Conservation (phyloP, 2,797 vertebrate species). For the Anguilla anguilla region DNA sequence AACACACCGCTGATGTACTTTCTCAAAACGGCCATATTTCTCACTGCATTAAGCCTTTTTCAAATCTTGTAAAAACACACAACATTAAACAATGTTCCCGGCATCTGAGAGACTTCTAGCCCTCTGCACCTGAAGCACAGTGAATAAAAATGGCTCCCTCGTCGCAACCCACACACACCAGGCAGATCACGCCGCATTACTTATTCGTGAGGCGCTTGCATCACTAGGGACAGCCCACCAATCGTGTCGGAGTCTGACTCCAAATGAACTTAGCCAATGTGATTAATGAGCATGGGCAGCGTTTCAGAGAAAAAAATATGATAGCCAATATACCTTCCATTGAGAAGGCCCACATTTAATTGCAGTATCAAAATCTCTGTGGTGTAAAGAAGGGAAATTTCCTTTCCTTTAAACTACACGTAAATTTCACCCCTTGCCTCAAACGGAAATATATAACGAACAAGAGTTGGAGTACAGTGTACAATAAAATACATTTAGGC, state of each 20-base stretch:
- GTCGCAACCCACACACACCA: background rate
- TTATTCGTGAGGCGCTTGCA: background rate
- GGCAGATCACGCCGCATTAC: background rate
- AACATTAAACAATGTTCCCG: background rate
- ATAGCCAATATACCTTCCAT: background rate
- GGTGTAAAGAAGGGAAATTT: background rate
- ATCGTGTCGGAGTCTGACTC: background rate
- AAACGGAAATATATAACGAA: background rate
- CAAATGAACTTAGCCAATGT: background rate
- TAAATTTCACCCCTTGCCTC: background rate
- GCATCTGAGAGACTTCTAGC: background rate
- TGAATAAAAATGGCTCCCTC: background rate
- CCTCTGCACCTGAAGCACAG: background rate
- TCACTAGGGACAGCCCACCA: background rate
- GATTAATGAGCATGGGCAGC: background rate
- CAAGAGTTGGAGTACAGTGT: background rate
- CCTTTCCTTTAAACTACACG: background rate
- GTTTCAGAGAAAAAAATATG: conserved; percentile 4
- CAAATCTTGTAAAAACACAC: background rate
- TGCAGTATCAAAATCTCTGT: background rate
- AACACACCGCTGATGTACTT: background rate
- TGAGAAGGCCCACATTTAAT: background rate
- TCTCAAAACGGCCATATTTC: background rate
- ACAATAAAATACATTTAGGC: background rate
- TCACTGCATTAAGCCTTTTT: background rate